Conservation (phyloP, 2,888 invertebrate genomes). For the Podabrus alpinus region DNA sequence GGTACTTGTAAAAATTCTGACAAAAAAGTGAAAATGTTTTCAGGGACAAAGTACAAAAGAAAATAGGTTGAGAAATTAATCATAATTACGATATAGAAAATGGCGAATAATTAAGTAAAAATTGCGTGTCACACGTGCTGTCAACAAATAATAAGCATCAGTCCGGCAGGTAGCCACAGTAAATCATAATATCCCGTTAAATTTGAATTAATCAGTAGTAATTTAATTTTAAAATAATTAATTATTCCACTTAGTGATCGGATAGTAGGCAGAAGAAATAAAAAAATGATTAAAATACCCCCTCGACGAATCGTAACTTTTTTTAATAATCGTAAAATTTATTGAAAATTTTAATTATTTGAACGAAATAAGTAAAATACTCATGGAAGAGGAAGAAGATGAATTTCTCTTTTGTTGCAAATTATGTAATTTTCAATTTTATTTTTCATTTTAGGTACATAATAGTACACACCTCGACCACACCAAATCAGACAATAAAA, state of each 20-base stretch:
- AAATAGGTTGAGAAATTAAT: too few relatives aligned
- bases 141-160: too few relatives aligned
- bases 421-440: not conserved
- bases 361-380: not conserved
- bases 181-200: not conserved
- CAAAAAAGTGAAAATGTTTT: too few relatives aligned
- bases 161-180: not conserved
- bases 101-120: too few relatives aligned
- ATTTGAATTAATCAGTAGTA: not conserved
- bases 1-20: too few relatives aligned
- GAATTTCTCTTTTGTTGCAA: not conserved
- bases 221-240: not conserved
- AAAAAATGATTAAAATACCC: not conserved
- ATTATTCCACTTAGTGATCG: not conserved
- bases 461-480: not conserved
- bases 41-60: too few relatives aligned
- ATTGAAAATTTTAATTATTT: too few relatives aligned
- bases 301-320: too few relatives aligned
- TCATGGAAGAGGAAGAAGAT: not conserved
- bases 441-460: not conserved
- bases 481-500: not conserved
- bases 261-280: not conserved
- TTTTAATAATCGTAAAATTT: too few relatives aligned
- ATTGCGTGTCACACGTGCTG: too few relatives aligned
- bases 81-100: too few relatives aligned